Conservation (phyloP, 2,797 vertebrate species). For the Eptatretus atami region DNA sequence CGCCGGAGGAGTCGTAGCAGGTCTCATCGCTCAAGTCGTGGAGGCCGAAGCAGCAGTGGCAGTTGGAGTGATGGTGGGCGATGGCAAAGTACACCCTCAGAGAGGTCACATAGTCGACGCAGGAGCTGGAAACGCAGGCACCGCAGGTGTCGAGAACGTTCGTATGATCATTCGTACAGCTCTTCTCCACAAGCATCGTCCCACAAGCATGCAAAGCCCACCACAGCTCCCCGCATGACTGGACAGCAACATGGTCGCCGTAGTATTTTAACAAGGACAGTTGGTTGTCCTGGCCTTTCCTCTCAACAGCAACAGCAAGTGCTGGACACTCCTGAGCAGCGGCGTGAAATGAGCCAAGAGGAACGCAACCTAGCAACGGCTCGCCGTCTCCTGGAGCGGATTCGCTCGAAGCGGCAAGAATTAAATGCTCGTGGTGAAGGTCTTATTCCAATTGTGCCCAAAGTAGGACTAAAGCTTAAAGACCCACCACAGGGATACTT, state of each 20-base stretch:
- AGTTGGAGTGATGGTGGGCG: constrained; percentile 31
- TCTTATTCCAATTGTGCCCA: constrained; percentile 19
- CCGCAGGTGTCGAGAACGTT: constrained; percentile 24
- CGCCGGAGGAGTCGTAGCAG: constrained; percentile 20
- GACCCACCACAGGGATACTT: constrained; percentile 91
- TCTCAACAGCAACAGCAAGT: background rate
- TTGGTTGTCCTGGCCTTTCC: background rate
- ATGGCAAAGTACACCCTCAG: constrained; percentile 21
- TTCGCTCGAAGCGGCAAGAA: constrained; percentile 46
- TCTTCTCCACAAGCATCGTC: constrained; percentile 18
- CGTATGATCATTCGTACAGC: constrained; percentile 41
- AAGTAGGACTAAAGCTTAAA: constrained; percentile 57
- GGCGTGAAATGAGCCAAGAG: constrained; percentile 13
- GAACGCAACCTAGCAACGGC: constrained; percentile 58
- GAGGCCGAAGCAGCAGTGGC: constrained; percentile 34
- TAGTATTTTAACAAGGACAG: constrained; percentile 8
- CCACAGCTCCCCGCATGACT: constrained; percentile 14
- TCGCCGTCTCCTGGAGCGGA: constrained; percentile 51
- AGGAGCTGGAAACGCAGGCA: constrained; percentile 24
- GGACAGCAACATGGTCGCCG: constrained; percentile 17
- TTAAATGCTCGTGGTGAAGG: constrained; percentile 20
- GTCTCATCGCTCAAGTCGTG: constrained; percentile 22
- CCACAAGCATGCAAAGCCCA: constrained; percentile 12
- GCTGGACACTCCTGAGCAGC: constrained; percentile 3
- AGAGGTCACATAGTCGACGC: constrained; percentile 36